phyloP scores from a whole-genome alignment of 1,140 invertebrate genomes.

The Diuraphis noxia region DNA sequence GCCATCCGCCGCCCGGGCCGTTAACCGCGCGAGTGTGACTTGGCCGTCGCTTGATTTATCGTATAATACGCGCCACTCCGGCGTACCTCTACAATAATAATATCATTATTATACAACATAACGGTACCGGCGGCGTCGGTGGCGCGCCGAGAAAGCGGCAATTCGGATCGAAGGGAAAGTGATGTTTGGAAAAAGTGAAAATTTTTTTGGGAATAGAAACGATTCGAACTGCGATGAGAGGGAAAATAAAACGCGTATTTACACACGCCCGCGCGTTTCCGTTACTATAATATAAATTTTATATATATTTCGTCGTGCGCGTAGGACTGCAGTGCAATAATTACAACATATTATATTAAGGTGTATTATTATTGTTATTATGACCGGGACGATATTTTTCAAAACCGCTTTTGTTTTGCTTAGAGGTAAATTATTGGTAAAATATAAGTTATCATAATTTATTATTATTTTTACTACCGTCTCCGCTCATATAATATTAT shows the following conservation, averaged over 20 bases:
- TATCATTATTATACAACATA: conserved; percentile 4
- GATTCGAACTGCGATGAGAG: conserved; percentile 7
- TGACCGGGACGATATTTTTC: neutral
- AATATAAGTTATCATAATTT: neutral
- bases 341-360: neutral
- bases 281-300: neutral
- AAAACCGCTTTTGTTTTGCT: neutral
- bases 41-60: neutral
- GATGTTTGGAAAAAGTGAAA: conserved; percentile 49
- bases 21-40: neutral
- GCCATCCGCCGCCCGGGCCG: neutral
- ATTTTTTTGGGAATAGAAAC: conserved; percentile 33
- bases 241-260: neutral
- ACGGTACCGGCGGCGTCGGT: conserved; percentile 21
- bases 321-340: neutral
- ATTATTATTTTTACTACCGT: neutral
- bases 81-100: neutral
- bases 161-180: conserved; percentile 53
- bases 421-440: neutral
- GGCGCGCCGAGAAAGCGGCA: conserved; percentile 40
- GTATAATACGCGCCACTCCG: neutral
- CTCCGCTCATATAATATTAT: neutral
- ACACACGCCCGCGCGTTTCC: neutral
- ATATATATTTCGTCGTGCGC: neutral
- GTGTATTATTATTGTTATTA: neutral